phyloP scores from a whole-genome alignment of 2,113 vertebrate genomes.

The Nothoprocta pentlandii region DNA sequence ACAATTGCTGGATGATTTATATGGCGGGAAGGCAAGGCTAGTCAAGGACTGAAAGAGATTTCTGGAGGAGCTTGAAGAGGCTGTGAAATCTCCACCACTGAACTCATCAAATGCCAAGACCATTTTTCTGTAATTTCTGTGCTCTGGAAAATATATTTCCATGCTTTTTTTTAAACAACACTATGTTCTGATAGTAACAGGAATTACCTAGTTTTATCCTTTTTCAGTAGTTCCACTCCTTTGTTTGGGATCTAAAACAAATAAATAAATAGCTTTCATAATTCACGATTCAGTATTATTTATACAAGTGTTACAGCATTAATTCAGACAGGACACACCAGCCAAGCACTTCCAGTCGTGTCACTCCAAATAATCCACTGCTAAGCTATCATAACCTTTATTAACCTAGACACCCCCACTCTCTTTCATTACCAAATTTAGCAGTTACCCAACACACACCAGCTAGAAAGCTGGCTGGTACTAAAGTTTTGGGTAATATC shows the following conservation, averaged over 20 bases:
- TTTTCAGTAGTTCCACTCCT: conserved; percentile 83
- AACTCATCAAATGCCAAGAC: neutral
- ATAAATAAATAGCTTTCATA: neutral
- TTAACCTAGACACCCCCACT: neutral
- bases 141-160: neutral
- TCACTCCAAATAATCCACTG: neutral
- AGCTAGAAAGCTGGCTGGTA: neutral
- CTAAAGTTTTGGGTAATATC: neutral
- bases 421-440: neutral
- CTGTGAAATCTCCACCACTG: neutral
- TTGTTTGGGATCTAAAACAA: conserved; percentile 83
- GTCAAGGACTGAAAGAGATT: neutral
- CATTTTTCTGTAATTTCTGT: neutral
- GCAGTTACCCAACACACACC: neutral
- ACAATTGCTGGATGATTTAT: neutral
- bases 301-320: neutral
- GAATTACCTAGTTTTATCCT: conserved; percentile 85
- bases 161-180: neutral
- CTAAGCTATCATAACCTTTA: neutral
- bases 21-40: conserved; percentile 20
- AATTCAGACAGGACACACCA: neutral
- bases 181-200: neutral
- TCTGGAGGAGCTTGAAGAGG: conserved; percentile 6
- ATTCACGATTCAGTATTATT: neutral
- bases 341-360: neutral